Base-by-base conservation (phyloP, 2,888 invertebrate species). In the Cantharis lateralis region DNA sequence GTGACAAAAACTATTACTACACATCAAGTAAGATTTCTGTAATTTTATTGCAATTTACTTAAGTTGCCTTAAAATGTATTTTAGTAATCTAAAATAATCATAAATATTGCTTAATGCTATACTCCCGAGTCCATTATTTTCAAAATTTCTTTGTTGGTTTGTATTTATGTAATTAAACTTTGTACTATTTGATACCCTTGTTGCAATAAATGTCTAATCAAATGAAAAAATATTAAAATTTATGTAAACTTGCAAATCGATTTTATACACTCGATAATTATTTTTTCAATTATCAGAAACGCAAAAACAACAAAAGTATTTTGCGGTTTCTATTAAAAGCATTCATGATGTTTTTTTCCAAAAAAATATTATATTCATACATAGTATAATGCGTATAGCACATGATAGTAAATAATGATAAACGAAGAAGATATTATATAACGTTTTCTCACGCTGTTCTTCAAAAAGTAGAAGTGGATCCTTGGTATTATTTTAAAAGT, bases 1-100 rank as follows among this genome's bases (percentile, higher is more conserved):
- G 84, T 84, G 84, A 83, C 84, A 72, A 63, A 82, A 81, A 79
- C 83, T 83, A 83, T 84, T 82, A 83, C 70, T 79, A 73, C 13
- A 66, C 20, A n/a, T 76, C 68, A 76, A 48, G 48, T 70, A 80
- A 77, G 78, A 82, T 78, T 77, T 74, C 80, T 81, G 80, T 83
- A 83, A 84, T 83, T 83, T 81, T 80, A 82, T 80, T 82, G 82
- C 80, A 84, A 83, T 84, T 82, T 82, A 84, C 84, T 84, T 84
- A 83, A 80, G 78, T 79, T 76, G 78, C 77, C 78, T 79, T 77
- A 80, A 81, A 82, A 80, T 81, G 81, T 80, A 78, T 84, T 83
- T 82, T 84, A 82, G 82, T 84, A 80, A 79, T 75, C 72, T 81
- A 81, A 82, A 82, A 82, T 83, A 82, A 83, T 79, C 85, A 82